Evolutionary conservation across 2,797 vertebrate genomes (phyloP).

Genomic region (Carduelis carduelis): DNA sequence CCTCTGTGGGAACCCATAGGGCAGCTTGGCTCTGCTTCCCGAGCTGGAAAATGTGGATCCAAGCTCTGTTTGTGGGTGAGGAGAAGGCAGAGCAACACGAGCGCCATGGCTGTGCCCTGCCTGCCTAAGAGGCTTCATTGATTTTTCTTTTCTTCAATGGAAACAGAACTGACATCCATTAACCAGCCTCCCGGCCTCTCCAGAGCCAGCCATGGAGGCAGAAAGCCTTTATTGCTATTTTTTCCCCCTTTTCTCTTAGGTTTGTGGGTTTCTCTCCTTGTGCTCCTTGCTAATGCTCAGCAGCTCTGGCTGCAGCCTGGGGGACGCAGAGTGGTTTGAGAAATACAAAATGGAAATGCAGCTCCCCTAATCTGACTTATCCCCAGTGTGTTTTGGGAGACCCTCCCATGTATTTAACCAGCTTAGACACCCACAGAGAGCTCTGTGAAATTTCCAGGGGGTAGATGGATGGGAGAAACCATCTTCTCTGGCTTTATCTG

Average conservation of each 20-base stretch:
- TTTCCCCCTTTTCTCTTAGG: background rate
- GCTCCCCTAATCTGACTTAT: background rate
- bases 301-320: background rate
- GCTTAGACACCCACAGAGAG: background rate
- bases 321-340: background rate
- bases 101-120: constrained; percentile 8
- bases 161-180: constrained; percentile 63
- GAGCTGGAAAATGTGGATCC: background rate
- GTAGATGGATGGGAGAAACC: background rate
- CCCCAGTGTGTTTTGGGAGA: background rate
- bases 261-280: background rate
- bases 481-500: background rate
- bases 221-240: background rate
- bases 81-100: background rate
- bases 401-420: background rate
- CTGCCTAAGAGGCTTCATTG: constrained; percentile 67
- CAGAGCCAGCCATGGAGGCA: background rate
- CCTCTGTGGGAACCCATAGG: background rate
- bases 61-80: background rate
- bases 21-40: background rate
- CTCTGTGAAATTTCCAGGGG: background rate
- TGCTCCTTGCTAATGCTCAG: background rate
- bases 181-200: constrained; percentile 9
- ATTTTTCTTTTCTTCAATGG: constrained; percentile 71
- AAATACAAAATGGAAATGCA: background rate